Evolutionary conservation across 2,888 invertebrate species (phyloP).

Genomic region (Drosophila koepferae): DNA sequence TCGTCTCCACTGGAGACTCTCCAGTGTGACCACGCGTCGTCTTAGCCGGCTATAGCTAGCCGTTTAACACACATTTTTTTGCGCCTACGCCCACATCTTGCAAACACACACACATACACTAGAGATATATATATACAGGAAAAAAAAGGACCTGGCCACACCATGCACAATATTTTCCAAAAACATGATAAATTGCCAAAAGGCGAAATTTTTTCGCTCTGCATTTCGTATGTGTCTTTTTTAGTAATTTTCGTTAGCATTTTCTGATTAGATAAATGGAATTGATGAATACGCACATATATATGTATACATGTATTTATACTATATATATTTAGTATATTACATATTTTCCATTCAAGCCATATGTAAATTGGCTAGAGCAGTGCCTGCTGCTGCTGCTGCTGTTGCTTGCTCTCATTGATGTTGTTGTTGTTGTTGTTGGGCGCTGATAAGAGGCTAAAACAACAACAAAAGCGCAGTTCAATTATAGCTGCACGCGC

Average conservation of each 20-base stretch:
- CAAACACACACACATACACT: constrained; percentile 27
- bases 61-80: constrained; percentile 48
- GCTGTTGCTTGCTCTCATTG: constrained; percentile 7
- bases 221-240: constrained; percentile 4
- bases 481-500: constrained; percentile 59
- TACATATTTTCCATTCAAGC: constrained; percentile 51
- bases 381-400: constrained; percentile 36
- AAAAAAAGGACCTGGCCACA: constrained; percentile 49
- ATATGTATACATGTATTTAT: no score
- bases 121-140: constrained; percentile 20
- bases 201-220: constrained; percentile 20
- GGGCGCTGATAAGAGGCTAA: constrained; percentile 42
- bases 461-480: constrained; percentile 40
- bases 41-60: constrained; percentile 47
- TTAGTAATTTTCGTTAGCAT: constrained; percentile 45
- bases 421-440: neutral
- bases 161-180: constrained; percentile 33
- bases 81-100: constrained; percentile 71
- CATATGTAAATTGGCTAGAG: constrained; percentile 73
- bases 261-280: constrained; percentile 57
- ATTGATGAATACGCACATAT: constrained; percentile 54
- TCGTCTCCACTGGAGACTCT: no score
- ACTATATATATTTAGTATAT: constrained; percentile 3
- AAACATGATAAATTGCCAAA: constrained; percentile 55
- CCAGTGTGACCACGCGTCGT: constrained; percentile 29